phyloP scores from a whole-genome alignment of 2,113 vertebrate species.

The Butastur rufipennis region DNA sequence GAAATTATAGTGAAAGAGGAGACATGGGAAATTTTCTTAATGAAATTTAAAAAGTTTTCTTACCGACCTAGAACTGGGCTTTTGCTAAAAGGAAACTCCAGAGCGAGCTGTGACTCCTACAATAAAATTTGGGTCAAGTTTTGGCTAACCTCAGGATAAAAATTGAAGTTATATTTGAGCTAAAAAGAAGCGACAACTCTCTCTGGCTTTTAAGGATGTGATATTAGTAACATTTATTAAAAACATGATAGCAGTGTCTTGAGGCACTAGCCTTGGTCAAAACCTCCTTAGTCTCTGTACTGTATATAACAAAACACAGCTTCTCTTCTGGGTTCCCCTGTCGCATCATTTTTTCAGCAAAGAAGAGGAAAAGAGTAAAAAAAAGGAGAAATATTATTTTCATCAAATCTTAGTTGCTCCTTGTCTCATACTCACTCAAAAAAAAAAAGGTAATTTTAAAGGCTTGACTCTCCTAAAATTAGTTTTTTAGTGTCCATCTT shows the following conservation, averaged over 20 bases:
- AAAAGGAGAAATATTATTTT: not conserved
- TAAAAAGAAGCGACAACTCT: not conserved
- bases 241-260: not conserved
- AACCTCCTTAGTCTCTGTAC: not conserved
- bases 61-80: not conserved
- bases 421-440: not conserved
- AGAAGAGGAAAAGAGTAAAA: not conserved
- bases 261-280: not conserved
- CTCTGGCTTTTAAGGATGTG: not conserved
- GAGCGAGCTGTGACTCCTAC: not conserved
- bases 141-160: not conserved
- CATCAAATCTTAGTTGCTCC: not conserved
- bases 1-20: not conserved
- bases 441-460: not conserved
- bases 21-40: not conserved
- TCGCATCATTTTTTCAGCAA: not conserved
- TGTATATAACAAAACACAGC: not conserved
- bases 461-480: not conserved
- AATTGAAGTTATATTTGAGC: not conserved
- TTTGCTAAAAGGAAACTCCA: not conserved
- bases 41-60: not conserved
- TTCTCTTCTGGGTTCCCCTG: not conserved
- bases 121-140: not conserved
- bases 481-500: not conserved
- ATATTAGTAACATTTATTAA: not conserved